Evolutionary conservation across 2,113 vertebrate species (phyloP), one percentile per base, ranked within the genome.

Genomic region (Rhinichthys klamathensis): DNA sequence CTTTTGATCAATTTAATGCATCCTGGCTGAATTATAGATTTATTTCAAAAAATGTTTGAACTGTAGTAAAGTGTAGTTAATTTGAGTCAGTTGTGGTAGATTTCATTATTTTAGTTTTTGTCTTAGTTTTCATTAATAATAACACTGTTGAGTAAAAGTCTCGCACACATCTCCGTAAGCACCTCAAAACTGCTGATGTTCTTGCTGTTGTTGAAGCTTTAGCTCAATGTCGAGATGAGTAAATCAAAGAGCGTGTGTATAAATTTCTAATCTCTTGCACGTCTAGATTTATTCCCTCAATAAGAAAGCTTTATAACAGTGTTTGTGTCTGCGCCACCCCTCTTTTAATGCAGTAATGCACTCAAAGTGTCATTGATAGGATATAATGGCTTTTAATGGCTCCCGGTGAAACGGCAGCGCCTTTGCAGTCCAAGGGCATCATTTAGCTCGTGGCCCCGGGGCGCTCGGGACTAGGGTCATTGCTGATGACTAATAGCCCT

Each of bases 351-450:
- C n/a, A 30, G 69, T 82, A 69, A 84, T 88, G 80, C 58, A 30
- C 89, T 82, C 80, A 30, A 84, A 87, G 69, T 77, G 82, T 58
- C 84, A 84, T 65, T 78, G 83, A 74, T 70, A 27, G 80, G 44
- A 84, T 83, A 80, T 86, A 90, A 87, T 69, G 69, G 74, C 82
- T 81, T 83, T 86, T 83, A 88, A 85, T 82, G 83, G 76, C 77
- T 69, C 58, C 78, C 56, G 35, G 75, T 87, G 80, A 87, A 87
- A 82, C 78, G 44, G 73, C 78, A 84, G 75, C 67, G 84, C 74
- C 69, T 77, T 83, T 78, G 88, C 79, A 49, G 85, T 86, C 77
- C 85, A 87, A 67, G 82, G 80, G 67, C 67, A 81, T 78, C 84
- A 67, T 86, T 87, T 80, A 85, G 83, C 63, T 79, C 67, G 27